Percentiles rank a stretch among this genome's conserved stretches.
These are phyloP conservation scores for Falco rusticolus DNA, from an alignment of 2,797 vertebrate genomes.

Conservation along the genomic window DNA sequence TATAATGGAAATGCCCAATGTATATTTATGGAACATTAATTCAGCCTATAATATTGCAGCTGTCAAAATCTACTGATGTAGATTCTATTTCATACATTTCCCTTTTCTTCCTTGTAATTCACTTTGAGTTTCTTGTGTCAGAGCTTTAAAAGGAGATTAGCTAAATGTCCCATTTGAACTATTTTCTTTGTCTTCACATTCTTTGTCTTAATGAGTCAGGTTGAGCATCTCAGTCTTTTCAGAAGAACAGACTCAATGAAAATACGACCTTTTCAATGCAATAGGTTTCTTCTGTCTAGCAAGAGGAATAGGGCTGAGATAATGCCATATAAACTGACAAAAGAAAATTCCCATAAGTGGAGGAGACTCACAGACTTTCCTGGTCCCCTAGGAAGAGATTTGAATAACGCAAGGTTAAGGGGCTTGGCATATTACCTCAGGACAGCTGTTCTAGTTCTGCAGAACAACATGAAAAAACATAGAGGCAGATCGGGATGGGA, in stretches of 20 bases:
- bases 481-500: not conserved
- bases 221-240: not conserved
- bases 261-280: not conserved
- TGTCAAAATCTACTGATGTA: slow-evolving; percentile 31
- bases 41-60: slow-evolving; percentile 27
- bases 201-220: not conserved
- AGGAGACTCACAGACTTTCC: not conserved
- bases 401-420: slow-evolving; percentile 46
- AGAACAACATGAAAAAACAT: slow-evolving; percentile 8
- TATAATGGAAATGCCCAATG: slow-evolving; percentile 33
- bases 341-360: not conserved
- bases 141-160: not conserved
- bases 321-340: not conserved
- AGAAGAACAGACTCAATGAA: not conserved
- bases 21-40: slow-evolving; percentile 65
- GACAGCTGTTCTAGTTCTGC: slow-evolving; percentile 45
- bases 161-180: not conserved
- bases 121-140: not conserved
- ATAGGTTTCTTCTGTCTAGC: not conserved
- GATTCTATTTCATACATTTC: slow-evolving; percentile 20
- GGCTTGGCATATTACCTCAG: slow-evolving; percentile 41
- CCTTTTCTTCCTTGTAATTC: slow-evolving; percentile 7
- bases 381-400: not conserved
- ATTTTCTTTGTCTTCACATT: slow-evolving; percentile 20
- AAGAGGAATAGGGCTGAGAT: not conserved